These are phyloP conservation scores for Trachelipus rathkii DNA, from an alignment of 1,140 invertebrate species.

Conservation along the genomic window DNA sequence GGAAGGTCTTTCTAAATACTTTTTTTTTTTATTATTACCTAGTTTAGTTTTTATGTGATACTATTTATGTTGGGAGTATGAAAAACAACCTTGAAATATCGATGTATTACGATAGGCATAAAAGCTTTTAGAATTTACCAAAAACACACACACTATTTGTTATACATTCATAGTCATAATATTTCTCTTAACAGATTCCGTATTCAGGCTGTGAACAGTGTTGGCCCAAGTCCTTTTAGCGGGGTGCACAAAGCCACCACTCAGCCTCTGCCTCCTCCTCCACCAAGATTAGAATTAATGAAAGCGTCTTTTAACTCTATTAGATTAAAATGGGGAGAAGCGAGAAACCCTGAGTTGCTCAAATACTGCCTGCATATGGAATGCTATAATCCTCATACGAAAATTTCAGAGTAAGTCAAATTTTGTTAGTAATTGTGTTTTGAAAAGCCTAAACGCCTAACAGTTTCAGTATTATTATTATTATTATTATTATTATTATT, in stretches of 20 bases:
- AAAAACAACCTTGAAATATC: too few species aligned
- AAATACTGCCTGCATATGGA: constrained; percentile 77
- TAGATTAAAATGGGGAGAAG: constrained; percentile 76
- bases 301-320: constrained; percentile 70
- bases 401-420: too few species aligned
- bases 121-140: too few species aligned
- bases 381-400: constrained; percentile 53
- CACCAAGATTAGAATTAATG: constrained; percentile 68
- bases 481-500: too few species aligned
- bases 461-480: too few species aligned
- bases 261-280: constrained; percentile 67
- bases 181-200: constrained; percentile 57
- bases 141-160: too few species aligned
- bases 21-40: too few species aligned
- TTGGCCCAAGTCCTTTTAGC: constrained; percentile 75
- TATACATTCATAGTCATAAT: background rate
- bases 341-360: constrained; percentile 47
- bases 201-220: constrained; percentile 73
- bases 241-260: constrained; percentile 65
- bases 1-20: too few species aligned
- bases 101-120: too few species aligned
- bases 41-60: too few species aligned
- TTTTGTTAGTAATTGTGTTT: background rate
- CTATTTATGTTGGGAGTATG: too few species aligned
- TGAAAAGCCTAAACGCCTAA: background rate